Evolutionary conservation across 2,797 vertebrate species (phyloP).

Genomic region (Pseudocheirus occidentalis): DNA sequence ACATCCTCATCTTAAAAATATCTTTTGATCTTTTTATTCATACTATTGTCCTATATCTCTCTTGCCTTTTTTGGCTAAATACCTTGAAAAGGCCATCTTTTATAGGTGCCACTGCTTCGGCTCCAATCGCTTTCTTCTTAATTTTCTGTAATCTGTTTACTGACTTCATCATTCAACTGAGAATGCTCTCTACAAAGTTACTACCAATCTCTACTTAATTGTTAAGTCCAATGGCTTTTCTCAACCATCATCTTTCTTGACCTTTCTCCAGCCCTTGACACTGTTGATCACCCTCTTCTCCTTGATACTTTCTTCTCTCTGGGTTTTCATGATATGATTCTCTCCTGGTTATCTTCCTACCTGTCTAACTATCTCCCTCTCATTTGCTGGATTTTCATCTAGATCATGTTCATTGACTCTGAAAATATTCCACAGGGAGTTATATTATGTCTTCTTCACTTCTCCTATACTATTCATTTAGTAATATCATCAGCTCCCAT

Average conservation of each 20-base stretch:
- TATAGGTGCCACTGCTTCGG: not conserved
- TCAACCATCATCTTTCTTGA: not conserved
- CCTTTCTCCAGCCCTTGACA: too few relatives aligned
- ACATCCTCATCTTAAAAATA: not conserved
- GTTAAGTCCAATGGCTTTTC: not conserved
- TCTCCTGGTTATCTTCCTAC: not conserved
- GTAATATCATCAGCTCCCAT: not conserved
- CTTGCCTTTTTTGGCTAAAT: not conserved
- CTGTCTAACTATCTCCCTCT: not conserved
- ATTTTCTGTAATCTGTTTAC: too few relatives aligned
- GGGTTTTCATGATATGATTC: not conserved
- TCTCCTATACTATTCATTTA: not conserved
- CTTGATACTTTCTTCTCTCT: not conserved
- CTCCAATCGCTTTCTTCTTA: too few relatives aligned
- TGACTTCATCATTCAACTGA: too few relatives aligned
- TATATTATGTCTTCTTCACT: not conserved
- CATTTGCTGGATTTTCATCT: not conserved
- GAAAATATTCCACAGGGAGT: not conserved
- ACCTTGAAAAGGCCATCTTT: not conserved
- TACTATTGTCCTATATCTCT: not conserved
- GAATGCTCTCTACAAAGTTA: too few relatives aligned
- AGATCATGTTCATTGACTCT: too few relatives aligned
- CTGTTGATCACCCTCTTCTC: not conserved
- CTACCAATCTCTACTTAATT: too few relatives aligned
- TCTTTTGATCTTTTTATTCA: not conserved